Conservation (phyloP, 2,113 vertebrate genomes). For the Dicaeum eximium region DNA sequence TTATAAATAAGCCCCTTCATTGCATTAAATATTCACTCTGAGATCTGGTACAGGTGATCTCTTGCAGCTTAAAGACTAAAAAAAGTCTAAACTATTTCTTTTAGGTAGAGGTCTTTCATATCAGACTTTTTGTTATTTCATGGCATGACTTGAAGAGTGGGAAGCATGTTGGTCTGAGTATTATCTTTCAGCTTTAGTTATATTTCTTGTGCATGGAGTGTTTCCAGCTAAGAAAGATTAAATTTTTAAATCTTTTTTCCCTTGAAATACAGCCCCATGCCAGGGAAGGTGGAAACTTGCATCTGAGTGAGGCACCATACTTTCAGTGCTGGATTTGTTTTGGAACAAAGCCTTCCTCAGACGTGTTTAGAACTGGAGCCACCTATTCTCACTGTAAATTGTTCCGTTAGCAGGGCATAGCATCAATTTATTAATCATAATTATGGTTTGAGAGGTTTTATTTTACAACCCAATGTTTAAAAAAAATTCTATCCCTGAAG, state of each 20-base stretch:
- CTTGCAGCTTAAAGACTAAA: background rate
- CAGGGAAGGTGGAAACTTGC: accelerated
- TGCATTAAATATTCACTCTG: background rate
- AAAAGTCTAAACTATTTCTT: background rate
- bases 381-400: background rate
- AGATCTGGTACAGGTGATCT: background rate
- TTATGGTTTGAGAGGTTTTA: background rate
- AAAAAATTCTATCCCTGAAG: background rate
- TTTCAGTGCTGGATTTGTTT: background rate
- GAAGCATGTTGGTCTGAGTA: background rate
- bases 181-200: background rate
- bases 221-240: background rate
- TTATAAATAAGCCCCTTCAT: background rate
- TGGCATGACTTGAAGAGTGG: background rate
- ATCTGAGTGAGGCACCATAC: background rate
- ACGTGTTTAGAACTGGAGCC: background rate
- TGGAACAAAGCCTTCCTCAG: background rate
- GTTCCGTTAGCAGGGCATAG: background rate
- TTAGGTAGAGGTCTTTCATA: background rate
- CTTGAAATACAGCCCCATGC: background rate
- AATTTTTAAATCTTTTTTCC: too few relatives aligned
- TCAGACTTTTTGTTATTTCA: background rate
- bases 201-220: background rate
- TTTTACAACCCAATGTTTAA: background rate
- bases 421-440: background rate